These are phyloP conservation scores for Sylvia borin DNA, from an alignment of 2,797 vertebrate species.

Conservation along the genomic window DNA sequence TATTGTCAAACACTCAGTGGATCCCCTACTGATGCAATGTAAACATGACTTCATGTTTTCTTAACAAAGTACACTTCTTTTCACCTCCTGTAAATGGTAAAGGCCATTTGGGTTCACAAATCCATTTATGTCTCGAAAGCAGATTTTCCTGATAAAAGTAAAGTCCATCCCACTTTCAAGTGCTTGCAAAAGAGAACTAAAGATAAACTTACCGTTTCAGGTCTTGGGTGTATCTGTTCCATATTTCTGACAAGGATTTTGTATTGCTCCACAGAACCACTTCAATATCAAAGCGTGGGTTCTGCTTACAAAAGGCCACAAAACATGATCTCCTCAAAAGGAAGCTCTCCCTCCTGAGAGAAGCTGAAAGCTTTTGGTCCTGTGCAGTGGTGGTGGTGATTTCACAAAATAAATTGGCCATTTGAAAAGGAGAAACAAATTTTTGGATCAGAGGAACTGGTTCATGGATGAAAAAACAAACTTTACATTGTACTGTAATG, in stretches of 20 bases:
- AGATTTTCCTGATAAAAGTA: not conserved
- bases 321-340: not conserved
- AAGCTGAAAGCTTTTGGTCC: not conserved
- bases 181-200: not conserved
- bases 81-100: not conserved
- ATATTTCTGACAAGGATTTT: not conserved
- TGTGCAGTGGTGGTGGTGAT: not conserved
- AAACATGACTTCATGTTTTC: not conserved
- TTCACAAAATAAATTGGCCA: not conserved
- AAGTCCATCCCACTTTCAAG: not conserved
- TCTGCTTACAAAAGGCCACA: not conserved
- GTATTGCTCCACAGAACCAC: not conserved
- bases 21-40: not conserved
- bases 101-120: not conserved
- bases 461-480: not conserved
- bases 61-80: not conserved
- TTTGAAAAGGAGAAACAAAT: not conserved
- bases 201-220: not conserved
- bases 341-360: not conserved
- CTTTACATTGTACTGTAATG: not conserved
- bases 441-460: not conserved
- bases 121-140: not conserved
- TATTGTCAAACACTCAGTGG: not conserved
- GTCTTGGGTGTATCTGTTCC: not conserved
- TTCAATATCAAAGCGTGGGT: accelerated